phyloP scores from a whole-genome alignment of 2,113 vertebrate species.

The Hippolais icterina region DNA sequence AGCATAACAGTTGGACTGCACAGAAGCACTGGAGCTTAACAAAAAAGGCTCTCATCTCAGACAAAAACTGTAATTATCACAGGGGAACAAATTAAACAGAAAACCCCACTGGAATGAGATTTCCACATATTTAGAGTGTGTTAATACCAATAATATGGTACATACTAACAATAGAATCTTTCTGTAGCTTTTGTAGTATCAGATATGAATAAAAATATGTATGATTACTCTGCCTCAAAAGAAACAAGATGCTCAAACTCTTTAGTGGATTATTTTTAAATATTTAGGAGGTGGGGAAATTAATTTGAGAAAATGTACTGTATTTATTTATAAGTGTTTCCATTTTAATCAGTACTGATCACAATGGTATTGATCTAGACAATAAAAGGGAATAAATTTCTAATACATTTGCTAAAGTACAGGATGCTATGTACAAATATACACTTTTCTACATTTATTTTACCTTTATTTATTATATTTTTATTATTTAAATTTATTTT shows the following conservation, averaged over 20 bases:
- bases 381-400: background rate
- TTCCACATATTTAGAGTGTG: constrained; percentile 61
- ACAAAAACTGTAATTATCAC: constrained; percentile 73
- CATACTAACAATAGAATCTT: constrained; percentile 47
- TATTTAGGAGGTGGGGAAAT: background rate
- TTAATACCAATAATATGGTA: constrained; percentile 61
- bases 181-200: constrained; percentile 46
- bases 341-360: background rate
- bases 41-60: constrained; percentile 64
- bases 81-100: constrained; percentile 69
- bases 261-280: constrained; percentile 20
- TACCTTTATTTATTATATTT: background rate
- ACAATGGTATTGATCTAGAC: background rate
- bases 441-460: background rate
- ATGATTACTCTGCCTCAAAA: constrained; percentile 29
- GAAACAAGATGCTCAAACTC: constrained; percentile 21
- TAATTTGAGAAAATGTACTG: background rate
- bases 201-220: constrained; percentile 54
- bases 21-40: constrained; percentile 66
- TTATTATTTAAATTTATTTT: background rate
- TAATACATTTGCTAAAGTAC: background rate
- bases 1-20: constrained; percentile 58
- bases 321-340: background rate
- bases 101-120: constrained; percentile 43
- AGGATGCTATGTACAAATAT: background rate